Base-by-base conservation (phyloP, 2,113 vertebrate genomes). In the Pedetes capensis region DNA sequence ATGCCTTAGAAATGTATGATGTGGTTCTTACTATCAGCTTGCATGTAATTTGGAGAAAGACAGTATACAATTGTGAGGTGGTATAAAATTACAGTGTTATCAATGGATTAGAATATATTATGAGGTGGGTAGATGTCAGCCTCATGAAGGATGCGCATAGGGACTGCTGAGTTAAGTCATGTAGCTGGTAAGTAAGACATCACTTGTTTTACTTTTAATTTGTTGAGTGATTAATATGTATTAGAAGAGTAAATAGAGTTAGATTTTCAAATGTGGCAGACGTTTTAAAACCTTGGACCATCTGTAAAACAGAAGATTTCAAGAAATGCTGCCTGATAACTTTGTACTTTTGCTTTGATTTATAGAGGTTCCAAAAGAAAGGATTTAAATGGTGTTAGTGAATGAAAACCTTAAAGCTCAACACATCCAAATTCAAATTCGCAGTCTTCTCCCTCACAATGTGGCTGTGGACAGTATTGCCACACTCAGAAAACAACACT, bases 231-330 rank as follows among this genome's bases (percentile, higher is more conserved):
- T 96, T 91, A 95, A 94, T 96, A 96, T 64, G 34, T 94, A 92
- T 91, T 89, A 88, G 78, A 95, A 96, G 72, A 78, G 90, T 95
- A 92, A 97, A 96, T 49, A 91, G 95, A 88, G 78, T 91, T 96
- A 61, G 57, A 47, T 94, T 95, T 93, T 95, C 72, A 92, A 90
- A 88, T 27, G 79, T 86, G 74, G 95, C 96, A 96, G 94, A 94
- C 97, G 96, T 95, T 96, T 94, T 85, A 93, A 95, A 95, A 93
- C 74, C 86, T 95, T 85, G 72, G 49, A 84, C 87, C 97, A 95
- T 97, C 94, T 96, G 96, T n/a, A 88, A 93, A 94, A 71, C 61
- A 75, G 59, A 84, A 72, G 78, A 95, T 79, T 93, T 91, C 59
- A 85, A 61, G 72, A 92, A 64, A 89, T 51, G 16, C 49, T 22